phyloP scores from a whole-genome alignment of 2,797 vertebrate genomes.

The Phalloptychus januarius region DNA sequence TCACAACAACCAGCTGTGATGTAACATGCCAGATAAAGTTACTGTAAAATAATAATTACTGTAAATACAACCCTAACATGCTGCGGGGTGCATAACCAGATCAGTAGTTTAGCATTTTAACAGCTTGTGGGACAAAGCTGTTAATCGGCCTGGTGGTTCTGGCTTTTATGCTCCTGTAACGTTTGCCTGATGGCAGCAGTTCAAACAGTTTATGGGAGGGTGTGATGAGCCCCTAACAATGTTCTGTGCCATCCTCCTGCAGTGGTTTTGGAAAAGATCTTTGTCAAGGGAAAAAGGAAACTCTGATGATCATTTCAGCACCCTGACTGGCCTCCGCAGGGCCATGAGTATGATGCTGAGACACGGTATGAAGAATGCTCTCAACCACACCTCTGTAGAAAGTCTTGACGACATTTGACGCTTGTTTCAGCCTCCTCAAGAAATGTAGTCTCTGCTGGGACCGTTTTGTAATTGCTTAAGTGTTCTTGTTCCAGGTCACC shows the following conservation, averaged over 20 bases:
- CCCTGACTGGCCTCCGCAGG: neutral
- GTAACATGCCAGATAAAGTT: too few relatives aligned
- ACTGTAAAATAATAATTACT: too few relatives aligned
- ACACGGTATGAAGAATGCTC: neutral
- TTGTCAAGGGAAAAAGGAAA: neutral
- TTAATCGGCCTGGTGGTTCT: neutral
- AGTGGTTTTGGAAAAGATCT: neutral
- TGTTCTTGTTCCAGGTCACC: neutral
- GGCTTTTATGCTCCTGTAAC: neutral
- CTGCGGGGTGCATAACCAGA: neutral
- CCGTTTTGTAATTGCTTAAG: neutral
- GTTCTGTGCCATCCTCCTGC: neutral
- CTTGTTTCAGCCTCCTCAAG: conserved; percentile 8
- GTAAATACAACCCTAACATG: neutral
- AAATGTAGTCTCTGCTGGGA: neutral
- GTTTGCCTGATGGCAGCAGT: conserved; percentile 2
- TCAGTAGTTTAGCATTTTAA: neutral
- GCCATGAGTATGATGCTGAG: neutral
- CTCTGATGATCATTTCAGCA: neutral
- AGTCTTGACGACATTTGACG: neutral
- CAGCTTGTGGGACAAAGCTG: neutral
- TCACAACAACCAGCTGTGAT: too few relatives aligned
- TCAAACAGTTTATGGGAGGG: neutral
- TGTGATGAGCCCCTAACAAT: neutral
- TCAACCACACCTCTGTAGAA: neutral